Evolutionary conservation across 2,113 vertebrate genomes (phyloP), one percentile per base, ranked within the genome.

Genomic region (Stictonetta naevosa): DNA sequence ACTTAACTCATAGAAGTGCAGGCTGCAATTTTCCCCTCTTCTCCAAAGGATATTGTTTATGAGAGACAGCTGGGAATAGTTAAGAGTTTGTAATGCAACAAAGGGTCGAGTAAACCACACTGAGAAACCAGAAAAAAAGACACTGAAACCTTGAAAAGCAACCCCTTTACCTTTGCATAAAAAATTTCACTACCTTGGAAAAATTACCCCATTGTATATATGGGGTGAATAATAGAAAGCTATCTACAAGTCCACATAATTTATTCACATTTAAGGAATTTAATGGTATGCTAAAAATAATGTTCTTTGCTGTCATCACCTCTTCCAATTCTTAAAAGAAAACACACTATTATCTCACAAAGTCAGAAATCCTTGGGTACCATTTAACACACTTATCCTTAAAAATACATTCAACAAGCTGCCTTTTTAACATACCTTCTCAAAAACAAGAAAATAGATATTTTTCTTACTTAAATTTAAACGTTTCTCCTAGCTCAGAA

Each of bases 401-500:
- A 93, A 69, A 84, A 88, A 55, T 34, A 81, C 86, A 62, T 7
- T 12, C 34, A 90, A 68, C 33, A 76, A 48, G 5, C 21, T 36
- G 19, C 46, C 44, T 75, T 91, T 86, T 94, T 67, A 62, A 74
- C 33, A 50, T 13, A n/a, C 44, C 36, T 92, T 76, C 91, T 62
- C 88, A 89, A 96, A 78, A 86, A 34, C 44, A 96, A 90, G 66
- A 58, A 92, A 97, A 91, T 11, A 91, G 52, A 58, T 85, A 79
- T 92, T 52, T 83, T 83, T 89, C 95, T 99, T 98, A 99, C 99
- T 99, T 99, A 98, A 99, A 99, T 98, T 99, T 99, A 98, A 99
- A 99, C 26, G 99, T 99, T 96, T 99, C 99, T 92, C 99, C 99
- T 67, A 99, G 98, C 95, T 99, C 99, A 50, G 99, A 98, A 95